These are phyloP conservation scores for Semnornis frantzii DNA, from an alignment of 2,113 vertebrate species.

Conservation along the genomic window DNA sequence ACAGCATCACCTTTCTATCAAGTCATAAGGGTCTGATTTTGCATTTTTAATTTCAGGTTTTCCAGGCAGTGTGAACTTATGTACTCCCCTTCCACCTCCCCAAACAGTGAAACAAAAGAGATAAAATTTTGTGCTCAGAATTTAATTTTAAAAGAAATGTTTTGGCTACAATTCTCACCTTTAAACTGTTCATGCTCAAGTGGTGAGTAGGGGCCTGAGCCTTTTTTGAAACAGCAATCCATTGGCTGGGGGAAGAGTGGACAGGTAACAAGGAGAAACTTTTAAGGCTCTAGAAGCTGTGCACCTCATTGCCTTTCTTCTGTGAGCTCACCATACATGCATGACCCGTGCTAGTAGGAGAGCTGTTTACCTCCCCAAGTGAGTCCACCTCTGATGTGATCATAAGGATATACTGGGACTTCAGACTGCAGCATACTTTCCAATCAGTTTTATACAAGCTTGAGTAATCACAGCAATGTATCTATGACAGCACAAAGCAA, in stretches of 20 bases:
- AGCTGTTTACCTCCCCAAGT: background rate
- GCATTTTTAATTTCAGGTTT: background rate
- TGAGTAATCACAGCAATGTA: background rate
- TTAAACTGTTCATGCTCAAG: background rate
- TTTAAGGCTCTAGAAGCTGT: background rate
- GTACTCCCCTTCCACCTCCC: too few species aligned
- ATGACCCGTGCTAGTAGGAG: fast-evolving
- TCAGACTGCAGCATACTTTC: fast-evolving
- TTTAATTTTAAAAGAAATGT: background rate
- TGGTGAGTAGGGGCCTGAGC: background rate
- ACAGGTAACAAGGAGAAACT: background rate
- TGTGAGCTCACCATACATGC: background rate
- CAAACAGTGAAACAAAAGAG: background rate
- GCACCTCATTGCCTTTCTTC: background rate
- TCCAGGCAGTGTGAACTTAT: background rate
- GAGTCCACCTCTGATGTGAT: background rate
- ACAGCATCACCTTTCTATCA: background rate
- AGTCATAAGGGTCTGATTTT: fast-evolving
- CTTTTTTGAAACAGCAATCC: background rate
- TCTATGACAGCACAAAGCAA: background rate
- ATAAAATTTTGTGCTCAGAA: background rate
- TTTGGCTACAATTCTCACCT: background rate
- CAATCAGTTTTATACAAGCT: background rate
- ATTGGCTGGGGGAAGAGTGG: background rate
- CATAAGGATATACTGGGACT: background rate